Percentiles rank a stretch among this genome's conserved stretches.
Evolutionary conservation across 2,888 invertebrate genomes (phyloP).

Genomic region (Sesia apiformis): DNA sequence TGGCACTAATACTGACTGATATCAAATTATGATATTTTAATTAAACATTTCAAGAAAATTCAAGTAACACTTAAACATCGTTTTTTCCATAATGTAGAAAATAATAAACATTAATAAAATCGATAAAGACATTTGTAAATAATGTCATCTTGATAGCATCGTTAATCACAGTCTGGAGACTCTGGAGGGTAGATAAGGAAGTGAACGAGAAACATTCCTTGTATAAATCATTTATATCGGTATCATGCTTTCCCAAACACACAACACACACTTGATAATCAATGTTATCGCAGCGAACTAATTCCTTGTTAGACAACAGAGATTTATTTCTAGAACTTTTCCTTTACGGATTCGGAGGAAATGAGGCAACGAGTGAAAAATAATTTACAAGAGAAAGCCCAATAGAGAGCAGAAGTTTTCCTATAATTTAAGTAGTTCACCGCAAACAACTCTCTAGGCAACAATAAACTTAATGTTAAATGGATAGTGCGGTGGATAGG

Average conservation of each 20-base stretch:
- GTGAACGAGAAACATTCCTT: background rate
- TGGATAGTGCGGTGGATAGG: conserved; percentile 22
- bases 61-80: too few relatives aligned
- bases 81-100: too few relatives aligned
- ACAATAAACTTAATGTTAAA: conserved; percentile 37
- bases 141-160: background rate
- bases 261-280: too few relatives aligned
- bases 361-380: conserved; percentile 7
- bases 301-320: conserved; percentile 10
- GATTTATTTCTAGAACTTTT: conserved; percentile 15
- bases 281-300: background rate
- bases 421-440: conserved; percentile 34
- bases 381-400: conserved; percentile 11
- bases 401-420: conserved; percentile 30
- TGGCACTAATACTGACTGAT: background rate
- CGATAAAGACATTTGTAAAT: background rate
- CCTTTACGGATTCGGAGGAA: conserved; percentile 10
- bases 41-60: background rate
- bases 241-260: background rate
- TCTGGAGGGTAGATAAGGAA: background rate
- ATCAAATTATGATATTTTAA: background rate
- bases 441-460: conserved; percentile 27
- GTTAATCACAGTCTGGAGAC: background rate
- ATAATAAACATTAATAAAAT: too few relatives aligned
- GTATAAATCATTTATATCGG: background rate